phyloP scores from a whole-genome alignment of 2,888 invertebrate species.

The Pollenia angustigena region DNA sequence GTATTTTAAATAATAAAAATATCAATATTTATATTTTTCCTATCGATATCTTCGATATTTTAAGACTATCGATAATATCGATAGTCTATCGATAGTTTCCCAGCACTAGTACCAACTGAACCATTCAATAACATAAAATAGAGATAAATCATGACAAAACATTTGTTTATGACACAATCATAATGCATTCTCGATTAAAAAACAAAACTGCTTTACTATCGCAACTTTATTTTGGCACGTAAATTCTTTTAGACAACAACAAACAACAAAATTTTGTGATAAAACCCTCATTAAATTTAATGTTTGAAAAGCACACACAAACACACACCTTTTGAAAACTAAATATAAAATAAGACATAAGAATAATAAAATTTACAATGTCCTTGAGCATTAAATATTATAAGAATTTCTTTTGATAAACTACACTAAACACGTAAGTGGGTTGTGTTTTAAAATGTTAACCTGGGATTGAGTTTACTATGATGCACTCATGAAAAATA shows the following conservation, averaged over 20 bases:
- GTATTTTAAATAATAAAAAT: too few relatives aligned
- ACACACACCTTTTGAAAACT: slow-evolving; percentile 16
- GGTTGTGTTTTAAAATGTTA: neutral
- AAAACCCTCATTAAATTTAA: slow-evolving; percentile 43
- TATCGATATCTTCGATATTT: too few relatives aligned
- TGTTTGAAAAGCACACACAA: slow-evolving; percentile 5
- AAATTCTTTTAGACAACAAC: slow-evolving; percentile 23
- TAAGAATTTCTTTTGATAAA: neutral
- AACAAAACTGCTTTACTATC: neutral
- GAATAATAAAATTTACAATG: slow-evolving; percentile 41
- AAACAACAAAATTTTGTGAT: slow-evolving; percentile 19
- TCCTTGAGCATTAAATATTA: slow-evolving; percentile 45
- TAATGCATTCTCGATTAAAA: slow-evolving; percentile 41
- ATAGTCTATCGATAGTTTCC: too few relatives aligned
- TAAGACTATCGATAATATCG: too few relatives aligned
- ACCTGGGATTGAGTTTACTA: too few relatives aligned
- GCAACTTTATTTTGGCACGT: slow-evolving; percentile 51
- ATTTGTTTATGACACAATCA: slow-evolving; percentile 56
- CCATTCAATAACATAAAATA: slow-evolving; percentile 36
- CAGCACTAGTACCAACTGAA: neutral
- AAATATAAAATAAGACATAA: slow-evolving; percentile 38
- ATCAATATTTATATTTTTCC: too few relatives aligned
- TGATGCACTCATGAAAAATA: too few relatives aligned
- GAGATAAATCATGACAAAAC: slow-evolving; percentile 49
- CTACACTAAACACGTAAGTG: slow-evolving; percentile 21